Base-by-base conservation (phyloP, 2,888 invertebrate genomes). In the Protodeltote pygarga region DNA sequence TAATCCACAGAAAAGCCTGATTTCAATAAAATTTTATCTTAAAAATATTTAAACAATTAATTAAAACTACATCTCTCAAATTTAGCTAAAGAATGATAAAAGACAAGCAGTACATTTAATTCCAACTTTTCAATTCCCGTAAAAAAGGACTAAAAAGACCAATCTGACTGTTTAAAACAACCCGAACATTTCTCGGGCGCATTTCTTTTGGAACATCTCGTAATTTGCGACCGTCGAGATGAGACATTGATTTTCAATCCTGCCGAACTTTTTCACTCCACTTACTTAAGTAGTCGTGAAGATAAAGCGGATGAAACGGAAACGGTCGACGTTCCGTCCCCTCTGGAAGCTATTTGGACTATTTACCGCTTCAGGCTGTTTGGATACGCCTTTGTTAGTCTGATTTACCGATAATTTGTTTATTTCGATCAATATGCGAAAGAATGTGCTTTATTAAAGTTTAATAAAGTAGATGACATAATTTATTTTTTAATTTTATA, bases 211-310 rank as follows among this genome's bases (percentile, higher is more conserved):
- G 38, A 60, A 49, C 45, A 53, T 66, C 71, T 63, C 48, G 46
- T 71, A 67, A 52, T 60, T 71, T 69, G 55, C 55, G 58, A 55
- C 39, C 57, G 48, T 34, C 48, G 50, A 33, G 61, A 70, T 72
- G 60, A 70, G 64, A 59, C 73, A 70, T 64, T 72, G 73, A 72
- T 72, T 70, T 70, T 72, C 73, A 70, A 72, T 70, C 67, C 67
- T 29, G 29, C 20, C 50, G 58, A 64, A 70, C 51, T 63, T 73
- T 70, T 70, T 70, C 60, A 62, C 67, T 63, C 49, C 58, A 70
- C 63, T 70, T 66, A 66, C 67, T 70, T 72, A 66, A 70, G 64
- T 53, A 60, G 69, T 62, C 70, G 67, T 70, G 67, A 63, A 70
- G 70, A 70, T 70, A 70, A 70, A 66, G 52, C 51, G 33, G 53